These are phyloP conservation scores for Oryzias melastigma DNA, from an alignment of 2,113 vertebrate genomes.

Conservation along the genomic window DNA sequence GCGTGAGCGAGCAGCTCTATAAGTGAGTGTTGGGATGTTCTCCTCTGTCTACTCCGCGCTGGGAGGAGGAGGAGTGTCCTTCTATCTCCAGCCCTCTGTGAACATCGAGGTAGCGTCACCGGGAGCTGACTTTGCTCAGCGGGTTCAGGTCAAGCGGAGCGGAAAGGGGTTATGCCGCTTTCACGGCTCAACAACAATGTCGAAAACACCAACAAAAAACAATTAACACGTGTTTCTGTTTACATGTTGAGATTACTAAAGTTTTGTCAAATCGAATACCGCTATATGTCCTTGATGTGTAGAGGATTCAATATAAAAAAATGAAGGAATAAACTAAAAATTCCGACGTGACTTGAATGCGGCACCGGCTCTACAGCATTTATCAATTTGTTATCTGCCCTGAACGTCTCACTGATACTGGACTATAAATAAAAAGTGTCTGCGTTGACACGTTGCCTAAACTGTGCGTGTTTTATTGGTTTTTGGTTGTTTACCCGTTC, in stretches of 20 bases:
- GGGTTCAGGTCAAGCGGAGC: conserved; percentile 17
- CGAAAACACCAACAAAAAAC: too few relatives aligned
- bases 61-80: conserved; percentile 43
- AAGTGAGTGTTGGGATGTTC: background rate
- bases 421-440: background rate
- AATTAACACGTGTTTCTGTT: too few relatives aligned
- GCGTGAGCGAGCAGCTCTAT: background rate
- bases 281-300: too few relatives aligned
- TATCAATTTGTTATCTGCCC: background rate
- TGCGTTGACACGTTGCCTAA: background rate
- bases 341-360: conserved; percentile 20
- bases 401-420: conserved; percentile 1
- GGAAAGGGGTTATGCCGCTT: fast-evolving
- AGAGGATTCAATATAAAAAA: too few relatives aligned
- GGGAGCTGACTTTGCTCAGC: conserved; percentile 27
- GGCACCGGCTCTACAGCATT: conserved; percentile 1
- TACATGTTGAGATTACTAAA: too few relatives aligned
- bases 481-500: too few relatives aligned
- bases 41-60: conserved; percentile 6
- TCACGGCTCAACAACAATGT: background rate
- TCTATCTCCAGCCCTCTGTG: conserved; percentile 42
- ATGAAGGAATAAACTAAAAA: background rate
- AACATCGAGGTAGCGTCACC: conserved; percentile 37
- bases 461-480: background rate
- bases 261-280: too few relatives aligned